These are phyloP conservation scores for Anser brachyrhynchus DNA, from an alignment of 2,113 vertebrate species.

Conservation along the genomic window DNA sequence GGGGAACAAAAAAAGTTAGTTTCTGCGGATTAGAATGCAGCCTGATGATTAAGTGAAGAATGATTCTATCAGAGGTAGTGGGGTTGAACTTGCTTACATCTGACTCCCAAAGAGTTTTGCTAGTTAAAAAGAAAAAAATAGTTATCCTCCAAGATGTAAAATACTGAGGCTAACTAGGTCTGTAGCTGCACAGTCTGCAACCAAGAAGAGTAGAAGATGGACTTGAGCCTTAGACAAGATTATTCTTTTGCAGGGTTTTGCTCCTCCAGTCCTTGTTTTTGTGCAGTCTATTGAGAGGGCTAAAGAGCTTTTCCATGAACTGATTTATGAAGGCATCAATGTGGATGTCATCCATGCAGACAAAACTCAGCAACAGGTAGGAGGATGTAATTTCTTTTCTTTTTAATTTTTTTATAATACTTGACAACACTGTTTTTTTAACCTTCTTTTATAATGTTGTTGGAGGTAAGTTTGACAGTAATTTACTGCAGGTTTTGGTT, in stretches of 20 bases:
- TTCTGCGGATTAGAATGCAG: neutral
- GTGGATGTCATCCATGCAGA: slow-evolving; percentile 97
- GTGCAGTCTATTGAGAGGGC: slow-evolving; percentile 96
- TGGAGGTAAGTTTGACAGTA: neutral
- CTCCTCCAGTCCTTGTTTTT: slow-evolving; percentile 94
- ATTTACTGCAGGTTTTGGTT: neutral
- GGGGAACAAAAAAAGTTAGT: neutral
- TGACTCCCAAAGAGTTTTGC: neutral
- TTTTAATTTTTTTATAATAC: neutral
- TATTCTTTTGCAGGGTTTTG: slow-evolving; percentile 84
- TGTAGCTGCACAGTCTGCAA: neutral
- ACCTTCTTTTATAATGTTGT: neutral
- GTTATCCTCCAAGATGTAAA: neutral
- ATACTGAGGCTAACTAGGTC: neutral
- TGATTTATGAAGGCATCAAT: slow-evolving; percentile 97
- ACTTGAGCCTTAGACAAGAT: neutral
- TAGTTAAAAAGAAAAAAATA: neutral
- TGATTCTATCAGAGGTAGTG: neutral
- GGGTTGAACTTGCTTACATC: neutral
- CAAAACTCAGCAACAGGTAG: slow-evolving; percentile 92
- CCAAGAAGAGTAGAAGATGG: neutral
- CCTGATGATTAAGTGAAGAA: neutral
- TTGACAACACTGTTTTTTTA: neutral
- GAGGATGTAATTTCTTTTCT: neutral
- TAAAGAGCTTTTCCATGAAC: slow-evolving; percentile 93